phyloP scores from a whole-genome alignment of 1,140 invertebrate species.

The Drosophila ohnishii region DNA sequence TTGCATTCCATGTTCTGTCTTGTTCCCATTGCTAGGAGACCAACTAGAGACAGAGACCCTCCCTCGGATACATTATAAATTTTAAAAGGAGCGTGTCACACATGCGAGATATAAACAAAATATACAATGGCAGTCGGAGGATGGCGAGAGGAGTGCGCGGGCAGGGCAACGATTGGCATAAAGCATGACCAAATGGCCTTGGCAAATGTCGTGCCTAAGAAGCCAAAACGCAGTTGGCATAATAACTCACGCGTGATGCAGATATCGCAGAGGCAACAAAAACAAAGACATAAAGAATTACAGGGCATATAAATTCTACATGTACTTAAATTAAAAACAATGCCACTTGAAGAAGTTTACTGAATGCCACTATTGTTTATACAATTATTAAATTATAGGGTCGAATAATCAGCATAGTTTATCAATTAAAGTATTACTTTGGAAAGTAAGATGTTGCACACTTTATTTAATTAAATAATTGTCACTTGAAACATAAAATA shows the following conservation, averaged over 20 bases:
- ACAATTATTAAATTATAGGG: no score
- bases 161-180: constrained; percentile 28
- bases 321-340: constrained; percentile 38
- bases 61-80: constrained; percentile 73
- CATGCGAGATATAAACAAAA: constrained; percentile 67
- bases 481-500: no score
- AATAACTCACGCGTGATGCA: constrained; percentile 75
- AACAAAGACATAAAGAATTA: constrained; percentile 32
- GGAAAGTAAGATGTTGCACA: no score
- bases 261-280: constrained; percentile 47
- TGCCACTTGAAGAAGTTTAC: background rate
- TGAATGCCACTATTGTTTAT: no score
- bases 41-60: constrained; percentile 34
- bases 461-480: no score
- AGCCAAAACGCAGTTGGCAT: constrained; percentile 76
- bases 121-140: constrained; percentile 45
- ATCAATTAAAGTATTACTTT: no score
- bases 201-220: constrained; percentile 77
- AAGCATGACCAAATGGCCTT: constrained; percentile 75
- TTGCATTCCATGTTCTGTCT: constrained; percentile 74
- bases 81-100: constrained; percentile 70
- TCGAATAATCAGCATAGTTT: no score
- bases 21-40: constrained; percentile 43
- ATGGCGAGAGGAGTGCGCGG: constrained; percentile 8
- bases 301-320: constrained; percentile 26